phyloP scores from a whole-genome alignment of 2,888 invertebrate genomes.

The Drosophila eohydei region DNA sequence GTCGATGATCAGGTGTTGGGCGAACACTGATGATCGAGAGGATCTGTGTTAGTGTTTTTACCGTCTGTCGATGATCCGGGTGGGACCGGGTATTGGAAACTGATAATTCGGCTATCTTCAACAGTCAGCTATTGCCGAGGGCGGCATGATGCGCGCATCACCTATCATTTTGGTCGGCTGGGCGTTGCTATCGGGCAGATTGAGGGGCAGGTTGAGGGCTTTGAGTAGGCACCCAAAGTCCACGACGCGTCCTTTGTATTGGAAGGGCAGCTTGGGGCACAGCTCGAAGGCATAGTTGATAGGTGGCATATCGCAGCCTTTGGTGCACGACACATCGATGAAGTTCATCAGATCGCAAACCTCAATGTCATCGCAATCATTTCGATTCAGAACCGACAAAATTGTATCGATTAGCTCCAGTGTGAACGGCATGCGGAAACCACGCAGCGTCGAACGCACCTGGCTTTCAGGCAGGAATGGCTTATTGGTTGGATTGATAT shows the following conservation, averaged over 20 bases:
- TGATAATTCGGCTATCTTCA: background rate
- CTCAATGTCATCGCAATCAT: constrained; percentile 88
- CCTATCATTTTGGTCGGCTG: constrained; percentile 31
- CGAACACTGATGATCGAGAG: background rate
- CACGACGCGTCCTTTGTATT: constrained; percentile 80
- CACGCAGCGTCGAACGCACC: constrained; percentile 88
- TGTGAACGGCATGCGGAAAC: constrained; percentile 89
- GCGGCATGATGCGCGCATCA: constrained; percentile 43
- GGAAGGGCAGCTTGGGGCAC: constrained; percentile 83
- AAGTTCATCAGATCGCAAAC: constrained; percentile 90
- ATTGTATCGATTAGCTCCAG: constrained; percentile 89
- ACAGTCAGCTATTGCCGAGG: constrained; percentile 21
- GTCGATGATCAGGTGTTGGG: background rate
- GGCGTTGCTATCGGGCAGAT: constrained; percentile 28
- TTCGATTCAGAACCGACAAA: constrained; percentile 87
- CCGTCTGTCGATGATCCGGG: background rate
- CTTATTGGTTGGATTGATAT: constrained; percentile 86
- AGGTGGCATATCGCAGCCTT: constrained; percentile 81
- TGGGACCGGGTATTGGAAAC: background rate
- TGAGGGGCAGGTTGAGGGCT: constrained; percentile 72
- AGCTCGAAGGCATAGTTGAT: constrained; percentile 83
- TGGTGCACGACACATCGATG: constrained; percentile 87
- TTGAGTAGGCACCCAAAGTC: constrained; percentile 82
- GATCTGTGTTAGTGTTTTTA: background rate
- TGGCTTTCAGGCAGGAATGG: constrained; percentile 87